A percentile compares a stretch with the other conserved stretches of the same genome.
phyloP scores from a whole-genome alignment of 1,140 invertebrate species.

The Drosophila parabipectinata region DNA sequence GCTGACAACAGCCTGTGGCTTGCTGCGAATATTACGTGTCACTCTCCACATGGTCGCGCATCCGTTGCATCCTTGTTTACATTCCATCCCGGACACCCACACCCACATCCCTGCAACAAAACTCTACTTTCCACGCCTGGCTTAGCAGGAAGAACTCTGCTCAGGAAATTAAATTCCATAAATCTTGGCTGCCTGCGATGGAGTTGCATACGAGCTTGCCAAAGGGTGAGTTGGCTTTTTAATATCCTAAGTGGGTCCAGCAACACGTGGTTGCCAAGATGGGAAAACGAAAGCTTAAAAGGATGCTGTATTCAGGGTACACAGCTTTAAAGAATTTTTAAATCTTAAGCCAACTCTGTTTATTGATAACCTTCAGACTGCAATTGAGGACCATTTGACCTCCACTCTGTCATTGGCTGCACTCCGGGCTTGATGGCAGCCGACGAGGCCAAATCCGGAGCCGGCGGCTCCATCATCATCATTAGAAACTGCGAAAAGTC shows the following conservation, averaged over 20 bases:
- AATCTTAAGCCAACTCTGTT: not conserved
- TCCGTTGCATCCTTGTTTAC: conserved; percentile 60
- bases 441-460: conserved; percentile 23
- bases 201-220: conserved; percentile 22
- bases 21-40: conserved; percentile 67
- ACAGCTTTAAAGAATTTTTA: not conserved
- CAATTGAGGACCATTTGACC: conserved; percentile 33
- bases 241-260: conserved; percentile 68
- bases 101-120: not conserved
- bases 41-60: conserved; percentile 59
- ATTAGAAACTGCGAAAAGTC: conserved; percentile 75
- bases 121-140: conserved; percentile 37
- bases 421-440: conserved; percentile 22
- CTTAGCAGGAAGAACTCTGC: conserved; percentile 48
- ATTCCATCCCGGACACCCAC: conserved; percentile 22
- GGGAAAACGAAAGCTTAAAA: conserved; percentile 18
- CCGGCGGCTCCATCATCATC: conserved; percentile 59
- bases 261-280: conserved; percentile 59
- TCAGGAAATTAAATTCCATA: conserved; percentile 80
- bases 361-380: not conserved
- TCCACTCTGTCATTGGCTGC: conserved; percentile 21
- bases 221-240: conserved; percentile 45
- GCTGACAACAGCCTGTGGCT: conserved; percentile 58
- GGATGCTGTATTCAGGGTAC: conserved; percentile 2
- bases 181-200: conserved; percentile 53